Evolutionary conservation across 2,113 vertebrate genomes (phyloP), one percentile per base, ranked within the genome.

Genomic region (Brachyhypopomus gauderio): DNA sequence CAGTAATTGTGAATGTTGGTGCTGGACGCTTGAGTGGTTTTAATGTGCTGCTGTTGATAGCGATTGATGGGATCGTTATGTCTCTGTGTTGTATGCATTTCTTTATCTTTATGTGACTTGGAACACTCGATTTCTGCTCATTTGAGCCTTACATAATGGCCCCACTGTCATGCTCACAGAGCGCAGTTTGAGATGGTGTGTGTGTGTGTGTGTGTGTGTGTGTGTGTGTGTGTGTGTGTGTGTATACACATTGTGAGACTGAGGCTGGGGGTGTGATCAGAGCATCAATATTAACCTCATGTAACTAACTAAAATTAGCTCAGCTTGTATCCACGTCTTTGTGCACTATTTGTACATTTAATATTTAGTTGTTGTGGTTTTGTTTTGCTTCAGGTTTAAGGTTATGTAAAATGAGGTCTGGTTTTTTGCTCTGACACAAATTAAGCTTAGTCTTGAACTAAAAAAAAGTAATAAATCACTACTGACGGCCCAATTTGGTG

Each of bases 241-340:
- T 55, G n/a, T n/a, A n/a, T n/a, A n/a, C n/a, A n/a, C n/a, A n/a
- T 78, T 78, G 69, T 71, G 38, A 73, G 55, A 27, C 70, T 55
- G 66, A 82, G 58, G n/a, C n/a, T 62, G 74, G 77, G 84, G 66
- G 86, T 87, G 88, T 80, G 62, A 78, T 45, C 82, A 81, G 84
- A 73, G 34, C 59, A 77, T 66, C 80, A 78, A 55, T 79, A 25
- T 48, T 72, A 27, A 30, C 58, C 12, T 38, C 25, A 34, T 12
- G 38, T 59, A 59, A 48, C 20, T 36, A 4, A 9, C 55, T 75
- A n/a, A 16, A 23, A 63, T 55, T 72, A 38, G 77, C 56, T 60
- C 45, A n/a, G n/a, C n/a, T n/a, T 48, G 45, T 7, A 41, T 41
- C 3, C 6, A 59, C 58, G n/a, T n/a, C n/a, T n/a, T n/a, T n/a